These are phyloP conservation scores for Chaetura pelagica DNA, from an alignment of 2,113 vertebrate species.

Conservation along the genomic window DNA sequence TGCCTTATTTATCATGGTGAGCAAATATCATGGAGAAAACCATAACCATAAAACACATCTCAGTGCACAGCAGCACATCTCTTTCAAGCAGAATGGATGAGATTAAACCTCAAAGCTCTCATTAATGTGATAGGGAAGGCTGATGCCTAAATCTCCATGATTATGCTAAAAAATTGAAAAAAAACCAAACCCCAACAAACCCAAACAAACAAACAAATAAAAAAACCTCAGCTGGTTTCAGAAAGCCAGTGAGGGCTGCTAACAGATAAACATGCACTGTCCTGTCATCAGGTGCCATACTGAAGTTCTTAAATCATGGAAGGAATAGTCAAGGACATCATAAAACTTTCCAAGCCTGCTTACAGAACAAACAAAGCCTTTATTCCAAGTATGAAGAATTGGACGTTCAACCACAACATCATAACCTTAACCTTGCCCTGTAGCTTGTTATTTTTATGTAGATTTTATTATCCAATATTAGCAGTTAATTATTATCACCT, in stretches of 20 bases:
- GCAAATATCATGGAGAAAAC: conserved; percentile 16
- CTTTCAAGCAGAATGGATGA: conserved; percentile 52
- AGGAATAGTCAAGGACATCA: conserved; percentile 55
- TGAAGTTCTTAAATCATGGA: conserved; percentile 57
- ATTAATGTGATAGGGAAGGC: conserved; percentile 35
- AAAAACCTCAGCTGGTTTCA: background rate
- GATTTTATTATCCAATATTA: conserved; percentile 62
- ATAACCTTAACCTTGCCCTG: conserved; percentile 44
- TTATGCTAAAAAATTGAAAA: conserved; percentile 58
- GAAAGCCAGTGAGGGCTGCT: conserved; percentile 31
- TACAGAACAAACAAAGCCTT: conserved; percentile 57
- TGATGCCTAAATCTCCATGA: conserved; percentile 44
- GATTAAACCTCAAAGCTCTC: conserved; percentile 65
- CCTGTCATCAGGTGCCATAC: conserved; percentile 61
- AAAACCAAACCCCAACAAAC: background rate
- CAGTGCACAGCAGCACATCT: conserved; percentile 3
- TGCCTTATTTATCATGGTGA: conserved; percentile 29
- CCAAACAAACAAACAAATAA: no score
- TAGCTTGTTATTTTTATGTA: conserved; percentile 52
- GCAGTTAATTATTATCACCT: conserved; percentile 54
- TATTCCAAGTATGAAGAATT: conserved; percentile 38
- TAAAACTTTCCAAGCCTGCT: conserved; percentile 55
- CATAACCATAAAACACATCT: conserved; percentile 32
- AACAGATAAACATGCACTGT: conserved; percentile 38
- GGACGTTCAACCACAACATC: background rate